These are phyloP conservation scores for Spea hammondii DNA, from an alignment of 2,797 vertebrate species.

Conservation along the genomic window DNA sequence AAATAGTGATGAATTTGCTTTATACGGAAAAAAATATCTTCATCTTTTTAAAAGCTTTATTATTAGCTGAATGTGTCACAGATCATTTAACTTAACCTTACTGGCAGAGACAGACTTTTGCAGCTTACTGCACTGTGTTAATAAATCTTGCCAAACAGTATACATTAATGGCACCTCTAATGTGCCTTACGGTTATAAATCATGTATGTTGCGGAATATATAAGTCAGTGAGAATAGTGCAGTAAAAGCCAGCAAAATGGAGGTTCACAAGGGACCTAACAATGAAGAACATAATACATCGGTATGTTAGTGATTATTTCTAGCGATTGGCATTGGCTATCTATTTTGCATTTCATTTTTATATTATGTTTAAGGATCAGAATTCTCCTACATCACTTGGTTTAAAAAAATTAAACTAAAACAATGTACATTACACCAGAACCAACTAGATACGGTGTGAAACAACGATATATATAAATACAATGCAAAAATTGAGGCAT, in stretches of 20 bases:
- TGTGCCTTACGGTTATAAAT: constrained; percentile 17
- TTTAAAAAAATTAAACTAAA: no score
- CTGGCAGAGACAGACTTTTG: constrained; percentile 19
- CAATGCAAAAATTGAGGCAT: no score
- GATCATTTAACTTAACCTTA: constrained; percentile 48
- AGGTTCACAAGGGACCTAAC: not conserved
- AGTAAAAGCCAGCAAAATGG: not conserved
- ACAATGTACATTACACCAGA: no score
- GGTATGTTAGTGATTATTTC: not conserved
- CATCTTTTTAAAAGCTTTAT: constrained; percentile 43
- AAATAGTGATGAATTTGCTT: constrained; percentile 8
- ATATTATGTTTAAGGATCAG: no score
- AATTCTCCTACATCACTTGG: no score
- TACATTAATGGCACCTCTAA: constrained; percentile 39
- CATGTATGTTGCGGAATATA: constrained; percentile 11
- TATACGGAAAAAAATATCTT: constrained; percentile 15
- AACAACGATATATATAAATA: no score
- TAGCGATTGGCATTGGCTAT: not conserved
- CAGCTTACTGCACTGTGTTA: constrained; percentile 26
- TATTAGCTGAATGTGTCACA: constrained; percentile 43
- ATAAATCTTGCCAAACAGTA: constrained; percentile 34
- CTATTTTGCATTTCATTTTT: no score
- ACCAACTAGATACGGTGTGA: no score
- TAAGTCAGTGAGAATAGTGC: constrained; percentile 6
- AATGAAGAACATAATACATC: not conserved